These are phyloP conservation scores for Cossypha caffra DNA, from an alignment of 2,797 vertebrate genomes.

Conservation along the genomic window DNA sequence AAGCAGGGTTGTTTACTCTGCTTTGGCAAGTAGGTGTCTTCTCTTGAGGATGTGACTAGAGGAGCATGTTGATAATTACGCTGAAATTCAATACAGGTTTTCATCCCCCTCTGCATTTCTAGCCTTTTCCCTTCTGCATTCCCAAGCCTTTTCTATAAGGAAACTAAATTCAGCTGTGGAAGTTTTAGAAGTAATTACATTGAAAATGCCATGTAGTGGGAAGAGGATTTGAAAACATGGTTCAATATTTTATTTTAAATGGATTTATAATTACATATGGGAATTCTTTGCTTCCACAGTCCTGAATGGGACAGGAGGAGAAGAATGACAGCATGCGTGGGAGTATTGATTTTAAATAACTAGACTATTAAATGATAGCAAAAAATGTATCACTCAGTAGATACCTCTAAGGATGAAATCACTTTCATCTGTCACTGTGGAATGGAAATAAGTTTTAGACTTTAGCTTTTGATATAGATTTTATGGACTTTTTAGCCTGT, in stretches of 20 bases:
- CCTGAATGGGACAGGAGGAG: constrained; percentile 4
- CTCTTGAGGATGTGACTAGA: not conserved
- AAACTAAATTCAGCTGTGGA: not conserved
- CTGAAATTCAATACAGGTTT: not conserved
- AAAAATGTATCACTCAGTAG: constrained; percentile 7
- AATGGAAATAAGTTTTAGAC: not conserved
- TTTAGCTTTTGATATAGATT: not conserved
- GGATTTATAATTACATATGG: constrained; percentile 9
- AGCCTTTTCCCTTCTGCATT: not conserved
- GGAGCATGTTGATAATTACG: not conserved
- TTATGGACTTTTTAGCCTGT: not conserved
- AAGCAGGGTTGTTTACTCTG: not conserved
- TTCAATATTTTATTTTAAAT: constrained; percentile 56
- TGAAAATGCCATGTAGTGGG: not conserved
- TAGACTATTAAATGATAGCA: constrained; percentile 46
- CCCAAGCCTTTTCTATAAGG: not conserved
- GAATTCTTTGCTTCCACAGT: constrained; percentile 20
- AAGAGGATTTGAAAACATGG: not conserved
- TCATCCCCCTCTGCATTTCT: not conserved
- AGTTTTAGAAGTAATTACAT: not conserved
- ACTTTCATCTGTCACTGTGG: not conserved
- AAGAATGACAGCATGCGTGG: constrained; percentile 33
- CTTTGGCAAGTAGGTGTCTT: not conserved
- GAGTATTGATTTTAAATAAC: constrained; percentile 60
- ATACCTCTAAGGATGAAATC: not conserved